These are phyloP conservation scores for Synanthedon andrenaeformis DNA, from an alignment of 2,888 invertebrate species.

Conservation along the genomic window DNA sequence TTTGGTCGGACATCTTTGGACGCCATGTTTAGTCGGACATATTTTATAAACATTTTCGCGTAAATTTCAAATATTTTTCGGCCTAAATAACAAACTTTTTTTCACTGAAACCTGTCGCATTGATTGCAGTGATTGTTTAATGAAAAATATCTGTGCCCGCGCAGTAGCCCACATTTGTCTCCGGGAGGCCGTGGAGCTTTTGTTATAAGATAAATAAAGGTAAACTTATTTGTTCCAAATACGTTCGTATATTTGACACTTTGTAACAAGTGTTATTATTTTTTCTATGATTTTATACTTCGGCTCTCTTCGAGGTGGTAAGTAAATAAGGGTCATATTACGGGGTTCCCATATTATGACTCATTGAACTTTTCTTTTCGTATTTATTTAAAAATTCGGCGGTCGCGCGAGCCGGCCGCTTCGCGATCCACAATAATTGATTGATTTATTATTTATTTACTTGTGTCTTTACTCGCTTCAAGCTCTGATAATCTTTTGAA, in stretches of 20 bases:
- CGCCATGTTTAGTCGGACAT: conserved; percentile 82
- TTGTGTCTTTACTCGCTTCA: too few species aligned
- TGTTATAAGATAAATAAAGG: conserved; percentile 69
- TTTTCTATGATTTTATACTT: conserved; percentile 53
- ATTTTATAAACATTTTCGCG: conserved; percentile 78
- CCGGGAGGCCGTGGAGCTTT: conserved; percentile 62
- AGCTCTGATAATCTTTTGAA: too few species aligned
- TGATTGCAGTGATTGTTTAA: conserved; percentile 43
- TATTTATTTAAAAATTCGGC: conserved; percentile 49
- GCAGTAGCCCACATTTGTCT: conserved; percentile 58
- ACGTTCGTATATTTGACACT: conserved; percentile 63
- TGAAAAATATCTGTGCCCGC: conserved; percentile 55
- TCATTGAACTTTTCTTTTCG: conserved; percentile 53
- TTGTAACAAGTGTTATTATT: conserved; percentile 61
- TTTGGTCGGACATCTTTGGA: conserved; percentile 75
- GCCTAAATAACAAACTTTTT: conserved; percentile 63
- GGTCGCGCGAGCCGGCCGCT: conserved; percentile 36
- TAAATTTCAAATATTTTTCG: conserved; percentile 71
- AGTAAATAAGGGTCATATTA: conserved; percentile 47
- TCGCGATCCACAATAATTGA: neutral
- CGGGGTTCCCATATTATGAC: conserved; percentile 28
- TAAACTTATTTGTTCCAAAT: conserved; percentile 59
- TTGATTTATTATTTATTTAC: too few species aligned
- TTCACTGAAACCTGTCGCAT: conserved; percentile 56
- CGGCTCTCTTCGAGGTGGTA: conserved; percentile 18